phyloP scores from a whole-genome alignment of 2,888 invertebrate species.

The Platerodrilus igneus region DNA sequence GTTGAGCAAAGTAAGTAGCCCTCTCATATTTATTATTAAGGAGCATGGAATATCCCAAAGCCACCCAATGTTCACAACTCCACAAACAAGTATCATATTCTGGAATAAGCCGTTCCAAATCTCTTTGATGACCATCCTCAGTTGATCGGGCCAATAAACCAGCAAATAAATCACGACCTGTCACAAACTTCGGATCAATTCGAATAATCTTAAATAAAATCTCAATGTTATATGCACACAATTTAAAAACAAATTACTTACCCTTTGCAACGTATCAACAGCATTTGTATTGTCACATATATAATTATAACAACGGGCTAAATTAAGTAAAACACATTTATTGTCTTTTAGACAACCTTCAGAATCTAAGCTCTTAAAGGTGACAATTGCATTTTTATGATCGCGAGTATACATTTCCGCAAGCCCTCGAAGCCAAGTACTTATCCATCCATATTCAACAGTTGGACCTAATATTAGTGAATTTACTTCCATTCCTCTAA shows the following conservation, averaged over 20 bases:
- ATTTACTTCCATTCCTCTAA: slow-evolving; percentile 63
- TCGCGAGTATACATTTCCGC: slow-evolving; percentile 64
- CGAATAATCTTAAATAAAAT: slow-evolving; percentile 32
- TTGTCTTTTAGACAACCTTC: slow-evolving; percentile 63
- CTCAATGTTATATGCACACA: slow-evolving; percentile 1
- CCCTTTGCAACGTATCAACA: slow-evolving; percentile 51
- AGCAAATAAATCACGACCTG: slow-evolving; percentile 38
- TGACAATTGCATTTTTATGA: slow-evolving; percentile 61
- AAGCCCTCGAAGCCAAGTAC: slow-evolving; percentile 60
- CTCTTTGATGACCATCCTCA: slow-evolving; percentile 38
- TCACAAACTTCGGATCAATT: slow-evolving; percentile 36
- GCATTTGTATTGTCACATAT: slow-evolving; percentile 67
- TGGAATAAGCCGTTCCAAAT: slow-evolving; percentile 38
- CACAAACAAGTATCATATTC: slow-evolving; percentile 40
- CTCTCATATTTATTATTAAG: slow-evolving; percentile 60
- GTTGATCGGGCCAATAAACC: slow-evolving; percentile 27
- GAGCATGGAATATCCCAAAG: slow-evolving; percentile 67
- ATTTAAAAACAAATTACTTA: no score
- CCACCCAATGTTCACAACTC: slow-evolving; percentile 66
- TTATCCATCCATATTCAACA: slow-evolving; percentile 53
- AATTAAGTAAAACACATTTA: slow-evolving; percentile 59
- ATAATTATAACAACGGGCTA: slow-evolving; percentile 70
- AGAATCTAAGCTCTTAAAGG: slow-evolving; percentile 64
- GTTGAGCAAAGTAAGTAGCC: slow-evolving; percentile 69
- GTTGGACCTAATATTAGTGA: slow-evolving; percentile 60